A percentile compares a stretch with the other conserved stretches of the same genome.
These are phyloP conservation scores for Mus musculus DNA, from an alignment of 2,113 vertebrate species.

Conservation along the genomic window GRCm39 chr5:47458001-47458500, in stretches of 20 bases:
- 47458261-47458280: not conserved
- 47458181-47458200: not conserved
- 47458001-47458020: fast-evolving
- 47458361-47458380: not conserved
- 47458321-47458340: not conserved
- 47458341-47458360: not conserved
- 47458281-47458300: not conserved
- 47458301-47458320: not conserved
- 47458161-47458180: not conserved
- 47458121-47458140: not conserved
- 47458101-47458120: not conserved
- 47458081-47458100: not conserved
- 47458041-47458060: not conserved
- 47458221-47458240: not conserved
- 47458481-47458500: not conserved
- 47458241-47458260: not conserved
- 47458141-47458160: not conserved
- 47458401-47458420: too few species aligned
- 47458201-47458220: not conserved
- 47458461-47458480: not conserved
- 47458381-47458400: fast-evolving
- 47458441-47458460: too few species aligned
- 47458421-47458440: too few species aligned
- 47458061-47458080: not conserved
- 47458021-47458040: not conserved